Evolutionary conservation across 2,797 vertebrate species (phyloP), one percentile per base, ranked within the genome.

Genomic region (Dicrostonyx torquatus): DNA sequence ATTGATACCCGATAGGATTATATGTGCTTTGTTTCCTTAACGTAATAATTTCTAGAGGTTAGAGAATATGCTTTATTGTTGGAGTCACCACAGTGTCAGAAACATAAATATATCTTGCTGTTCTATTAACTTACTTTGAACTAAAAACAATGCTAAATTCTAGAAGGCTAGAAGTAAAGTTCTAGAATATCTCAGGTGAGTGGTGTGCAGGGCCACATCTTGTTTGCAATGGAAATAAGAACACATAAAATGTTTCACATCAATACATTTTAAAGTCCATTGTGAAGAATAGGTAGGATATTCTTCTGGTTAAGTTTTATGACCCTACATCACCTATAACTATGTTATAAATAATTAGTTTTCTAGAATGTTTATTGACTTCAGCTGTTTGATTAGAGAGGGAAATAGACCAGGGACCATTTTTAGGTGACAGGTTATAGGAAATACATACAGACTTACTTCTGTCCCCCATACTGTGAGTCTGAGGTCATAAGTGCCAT

Each of bases 261-360:
- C 40, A 15, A 37, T 70, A 2, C 26, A 45, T 13, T 43, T 58
- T 88, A 66, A 76, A 70, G 29, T 26, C 34, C 8, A 29, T 43
- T 50, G 77, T 75, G 31, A 95, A 85, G 37, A 77, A 82, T 13
- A 31, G 31, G 26, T 79, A 78, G 60, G 4, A 5, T 37, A 20
- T 45, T n/a, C n/a, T 75, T 94, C 66, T 53, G 31, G 60, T 85
- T 82, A 43, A 20, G 6, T 83, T 94, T 96, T 76, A 75, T 17
- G 48, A 55, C 4, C 40, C 0, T 53, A 50, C 17, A n/a, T n/a
- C 6, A 26, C 37, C 5, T 70, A 68, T 1, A 4, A 40, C 18
- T 62, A n/a, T 15, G 29, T 43, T 91, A 76, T 93, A 79, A 92
- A 3, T 82, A 78, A 75, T 77, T 48, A 86, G 2, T 13, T 84